These are phyloP conservation scores for Podarcis cretensis DNA, from an alignment of 2,113 vertebrate genomes.

Conservation along the genomic window DNA sequence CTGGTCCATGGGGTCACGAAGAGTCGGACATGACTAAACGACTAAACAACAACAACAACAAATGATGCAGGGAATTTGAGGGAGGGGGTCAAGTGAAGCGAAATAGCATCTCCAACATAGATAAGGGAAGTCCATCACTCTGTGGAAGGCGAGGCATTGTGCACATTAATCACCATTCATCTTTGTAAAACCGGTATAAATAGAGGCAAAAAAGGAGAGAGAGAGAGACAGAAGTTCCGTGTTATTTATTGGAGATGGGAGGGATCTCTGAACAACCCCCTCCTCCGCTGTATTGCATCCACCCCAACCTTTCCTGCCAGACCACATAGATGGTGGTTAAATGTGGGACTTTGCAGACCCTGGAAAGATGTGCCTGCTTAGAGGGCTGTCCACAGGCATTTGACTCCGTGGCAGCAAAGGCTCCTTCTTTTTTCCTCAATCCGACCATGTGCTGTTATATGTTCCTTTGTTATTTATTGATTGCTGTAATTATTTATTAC, in stretches of 20 bases:
- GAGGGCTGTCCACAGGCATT: not conserved
- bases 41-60: too few species aligned
- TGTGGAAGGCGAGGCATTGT: not conserved
- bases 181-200: constrained; percentile 32
- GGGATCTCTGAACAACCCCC: constrained; percentile 9
- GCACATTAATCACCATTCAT: rapidly evolving
- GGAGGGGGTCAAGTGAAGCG: too few species aligned
- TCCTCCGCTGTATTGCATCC: not conserved
- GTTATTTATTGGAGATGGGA: not conserved
- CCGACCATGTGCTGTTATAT: constrained; percentile 21
- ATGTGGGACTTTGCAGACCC: not conserved
- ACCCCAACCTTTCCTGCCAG: not conserved
- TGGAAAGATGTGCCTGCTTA: not conserved
- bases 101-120: too few species aligned
- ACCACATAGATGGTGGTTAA: not conserved
- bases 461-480: constrained; percentile 69
- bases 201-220: not conserved
- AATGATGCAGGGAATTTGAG: not conserved
- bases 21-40: too few species aligned
- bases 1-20: too few species aligned
- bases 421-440: constrained; percentile 41
- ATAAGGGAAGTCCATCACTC: not conserved
- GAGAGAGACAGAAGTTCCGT: not conserved
- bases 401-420: constrained; percentile 31
- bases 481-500: constrained; percentile 48